Conservation (phyloP, 2,797 vertebrate genomes). For the Channallabes apus region DNA sequence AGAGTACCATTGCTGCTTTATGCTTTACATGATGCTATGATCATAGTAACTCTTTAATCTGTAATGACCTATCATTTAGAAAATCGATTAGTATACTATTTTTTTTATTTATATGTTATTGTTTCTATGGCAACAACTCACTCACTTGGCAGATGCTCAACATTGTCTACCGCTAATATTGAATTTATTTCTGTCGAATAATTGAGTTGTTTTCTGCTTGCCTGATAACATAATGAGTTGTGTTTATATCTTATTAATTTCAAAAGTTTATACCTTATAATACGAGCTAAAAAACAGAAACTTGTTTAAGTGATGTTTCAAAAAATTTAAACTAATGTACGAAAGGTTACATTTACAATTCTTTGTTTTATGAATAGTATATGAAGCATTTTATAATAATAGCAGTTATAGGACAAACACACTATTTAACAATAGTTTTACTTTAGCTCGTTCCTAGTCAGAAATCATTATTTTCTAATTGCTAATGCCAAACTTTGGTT, state of each 20-base stretch:
- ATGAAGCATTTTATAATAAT: not conserved
- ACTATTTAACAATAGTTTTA: no score
- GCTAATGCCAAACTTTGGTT: no score
- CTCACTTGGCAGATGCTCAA: no score
- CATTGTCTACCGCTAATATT: not conserved
- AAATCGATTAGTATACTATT: no score
- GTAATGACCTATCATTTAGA: no score
- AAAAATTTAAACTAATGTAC: no score
- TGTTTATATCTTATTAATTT: not conserved
- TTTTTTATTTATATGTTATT: no score
- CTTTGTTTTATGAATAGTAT: not conserved
- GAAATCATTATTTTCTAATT: no score
- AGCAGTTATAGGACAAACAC: not conserved
- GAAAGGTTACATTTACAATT: not conserved
- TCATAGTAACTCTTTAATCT: not conserved
- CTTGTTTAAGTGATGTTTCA: not conserved
- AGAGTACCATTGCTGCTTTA: not conserved
- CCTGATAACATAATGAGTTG: not conserved
- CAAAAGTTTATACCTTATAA: not conserved
- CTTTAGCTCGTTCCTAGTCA: no score
- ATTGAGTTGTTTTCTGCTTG: not conserved
- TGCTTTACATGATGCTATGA: not conserved
- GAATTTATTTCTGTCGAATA: not conserved
- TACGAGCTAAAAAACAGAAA: no score
- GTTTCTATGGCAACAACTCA: slow-evolving; percentile 1